These are phyloP conservation scores for Pelecanoides urinatrix DNA, from an alignment of 2,113 vertebrate genomes.

Conservation along the genomic window DNA sequence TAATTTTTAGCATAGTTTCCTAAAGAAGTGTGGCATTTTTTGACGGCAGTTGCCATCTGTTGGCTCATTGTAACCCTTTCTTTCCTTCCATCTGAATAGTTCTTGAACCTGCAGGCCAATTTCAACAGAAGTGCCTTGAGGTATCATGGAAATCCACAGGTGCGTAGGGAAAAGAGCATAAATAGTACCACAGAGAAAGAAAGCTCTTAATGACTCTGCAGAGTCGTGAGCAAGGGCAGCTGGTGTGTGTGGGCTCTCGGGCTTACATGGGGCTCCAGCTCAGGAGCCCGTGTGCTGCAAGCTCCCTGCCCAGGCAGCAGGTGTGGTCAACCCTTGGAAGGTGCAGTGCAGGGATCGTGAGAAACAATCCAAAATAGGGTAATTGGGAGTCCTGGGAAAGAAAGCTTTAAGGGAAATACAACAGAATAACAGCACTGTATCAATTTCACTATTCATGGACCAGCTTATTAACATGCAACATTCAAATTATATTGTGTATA, in stretches of 20 bases:
- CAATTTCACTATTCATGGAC: background rate
- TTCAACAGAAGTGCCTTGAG: background rate
- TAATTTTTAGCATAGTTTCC: background rate
- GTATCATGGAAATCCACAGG: background rate
- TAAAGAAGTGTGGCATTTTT: background rate
- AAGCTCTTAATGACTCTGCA: background rate
- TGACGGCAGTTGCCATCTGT: background rate
- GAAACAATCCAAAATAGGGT: background rate
- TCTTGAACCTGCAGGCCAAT: background rate
- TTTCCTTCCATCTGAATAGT: background rate
- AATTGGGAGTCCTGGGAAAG: background rate
- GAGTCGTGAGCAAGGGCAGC: background rate
- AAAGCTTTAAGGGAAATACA: background rate
- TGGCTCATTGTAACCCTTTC: background rate
- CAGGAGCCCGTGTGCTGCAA: fast-evolving
- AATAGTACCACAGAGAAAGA: background rate
- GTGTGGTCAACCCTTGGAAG: background rate
- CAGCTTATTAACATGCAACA: background rate
- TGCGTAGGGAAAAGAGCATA: background rate
- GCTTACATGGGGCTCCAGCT: background rate
- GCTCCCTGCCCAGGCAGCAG: background rate
- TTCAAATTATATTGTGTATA: background rate
- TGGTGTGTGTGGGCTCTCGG: fast-evolving
- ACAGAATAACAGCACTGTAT: background rate
- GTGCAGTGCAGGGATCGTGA: background rate